Base-by-base conservation (phyloP, 2,888 invertebrate genomes). In the Mylabris sibirica region DNA sequence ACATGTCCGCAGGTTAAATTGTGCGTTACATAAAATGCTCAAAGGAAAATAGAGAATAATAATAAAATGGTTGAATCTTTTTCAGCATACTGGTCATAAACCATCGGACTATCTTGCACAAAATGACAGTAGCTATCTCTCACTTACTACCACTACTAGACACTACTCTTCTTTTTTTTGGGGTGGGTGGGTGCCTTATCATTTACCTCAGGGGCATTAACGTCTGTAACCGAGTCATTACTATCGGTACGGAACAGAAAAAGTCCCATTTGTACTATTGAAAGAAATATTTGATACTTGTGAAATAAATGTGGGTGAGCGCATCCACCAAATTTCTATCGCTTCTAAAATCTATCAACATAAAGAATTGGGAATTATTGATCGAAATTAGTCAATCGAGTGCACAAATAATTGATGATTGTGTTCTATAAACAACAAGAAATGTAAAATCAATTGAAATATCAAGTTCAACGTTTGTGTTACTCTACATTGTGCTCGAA, bases 91-190 rank as follows among this genome's bases (percentile, higher is more conserved):
- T 69, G 70, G 76, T 73, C 77, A 79, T 80, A 80, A 80, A 80
- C 76, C 79, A 79, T 78, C 75, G 75, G 75, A 73, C 77, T 79
- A 80, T 80, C 80, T 57, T 78, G 75, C 75, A 72, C 73, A 75
- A 78, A 77, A 76, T 76, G 53, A 66, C 63, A 67, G 22, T 24
- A 57, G 24, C 20, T 20, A 57, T 57, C 14, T 8, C 57, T 57
- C 57, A 14, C 24, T 24, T 57, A 49, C 17, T 11, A n/a, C 49
- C 22, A 49, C 17, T 11, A n/a, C 49, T 49, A 57, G 57, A 57
- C 57, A 57, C 22, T n/a, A 30, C 5, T 30, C 30, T 30, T 3
- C 22, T 24, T 57, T 24, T 57, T 24, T 49, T 20, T 49, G 20
- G 20, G 22, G 11, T 53, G 14, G 22, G 24, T 57, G 57, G 12